Base-by-base conservation (phyloP, 2,797 vertebrate species). In the Simalia tracyae region DNA sequence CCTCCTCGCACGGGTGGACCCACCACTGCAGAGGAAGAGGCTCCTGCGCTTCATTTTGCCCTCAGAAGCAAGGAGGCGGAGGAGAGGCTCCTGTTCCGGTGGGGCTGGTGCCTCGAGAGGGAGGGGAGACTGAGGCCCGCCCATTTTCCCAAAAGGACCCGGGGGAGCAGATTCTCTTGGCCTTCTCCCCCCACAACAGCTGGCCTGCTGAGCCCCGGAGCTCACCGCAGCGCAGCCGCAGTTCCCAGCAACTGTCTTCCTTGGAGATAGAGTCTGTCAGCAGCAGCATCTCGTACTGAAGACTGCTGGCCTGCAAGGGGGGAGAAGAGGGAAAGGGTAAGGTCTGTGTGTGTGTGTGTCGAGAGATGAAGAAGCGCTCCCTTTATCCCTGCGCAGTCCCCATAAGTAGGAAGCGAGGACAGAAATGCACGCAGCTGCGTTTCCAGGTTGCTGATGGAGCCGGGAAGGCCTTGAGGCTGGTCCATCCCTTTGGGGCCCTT, bases 211-310 rank as follows among this genome's bases (percentile, higher is more conserved):
- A 28, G 0, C 0, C 0, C 56, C 0, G 2, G 57, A 10, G 93
- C 98, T 98, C 95, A 99, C 99, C 99, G 92, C 99, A 99, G 84
- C 99, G 99, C 57, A 99, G 97, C 0, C 99, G 97, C 1, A 99
- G 98, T 96, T 99, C 99, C 99, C 99, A 99, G 97, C 99, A 99
- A 94, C 98, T 98, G 95, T 99, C 99, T 90, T 99, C 99, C 95
- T 98, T 99, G 0, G 99, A 99, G 96, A 99, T 99, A 14, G 99
- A 99, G 95, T 99, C 99, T 0, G 99, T 99, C 76, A 99, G 98
- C 90, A 99, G 97, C 96, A 99, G 96, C 99, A 99, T 99, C 94
- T 99, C 99, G 60, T 99, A 99, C 97, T 99, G 99, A 90, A 99
- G 98, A 96, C 99, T 98, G 96, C 99, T 99, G 6, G 99, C 99